A percentile compares a stretch with the other conserved stretches of the same genome.
Conservation (phyloP, 2,113 vertebrate genomes). For the Pollachius pollachius region DNA sequence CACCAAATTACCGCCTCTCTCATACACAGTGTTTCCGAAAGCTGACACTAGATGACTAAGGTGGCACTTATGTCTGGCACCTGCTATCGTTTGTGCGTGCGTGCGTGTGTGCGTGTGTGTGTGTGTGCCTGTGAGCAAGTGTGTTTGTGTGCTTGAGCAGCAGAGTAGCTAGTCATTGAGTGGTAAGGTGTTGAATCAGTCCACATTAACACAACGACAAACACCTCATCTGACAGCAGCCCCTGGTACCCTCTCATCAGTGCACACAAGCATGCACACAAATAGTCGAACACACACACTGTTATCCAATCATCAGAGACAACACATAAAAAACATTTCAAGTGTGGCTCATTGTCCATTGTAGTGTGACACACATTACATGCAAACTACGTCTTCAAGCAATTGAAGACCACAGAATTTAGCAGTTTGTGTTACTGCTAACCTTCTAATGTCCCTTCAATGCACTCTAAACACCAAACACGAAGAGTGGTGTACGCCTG, state of each 20-base stretch:
- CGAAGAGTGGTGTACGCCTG: neutral
- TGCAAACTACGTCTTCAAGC: too few relatives aligned
- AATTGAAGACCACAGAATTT: too few relatives aligned
- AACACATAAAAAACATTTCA: neutral
- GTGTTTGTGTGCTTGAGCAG: conserved; percentile 11
- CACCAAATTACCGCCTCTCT: conserved; percentile 6
- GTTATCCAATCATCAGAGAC: too few relatives aligned
- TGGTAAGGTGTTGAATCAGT: conserved; percentile 58
- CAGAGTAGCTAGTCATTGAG: conserved; percentile 48
- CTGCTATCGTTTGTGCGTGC: conserved; percentile 29
- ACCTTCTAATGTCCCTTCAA: neutral
- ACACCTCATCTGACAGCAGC: conserved; percentile 52
- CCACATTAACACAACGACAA: conserved; percentile 50
- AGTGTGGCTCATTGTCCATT: too few relatives aligned
- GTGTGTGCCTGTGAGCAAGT: conserved; percentile 3
- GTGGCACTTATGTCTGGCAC: conserved; percentile 44
- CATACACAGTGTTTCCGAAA: conserved; percentile 17
- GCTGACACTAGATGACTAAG: conserved; percentile 30
- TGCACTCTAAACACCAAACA: too few relatives aligned
- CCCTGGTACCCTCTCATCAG: conserved; percentile 46
- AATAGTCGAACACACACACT: conserved; percentile 10
- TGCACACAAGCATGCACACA: conserved; percentile 43
- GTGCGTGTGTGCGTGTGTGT: conserved; percentile 4
- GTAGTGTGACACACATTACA: too few relatives aligned
- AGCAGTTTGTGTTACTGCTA: neutral